Base-by-base conservation (phyloP, 2,797 vertebrate genomes). In the Myotis daubentonii region DNA sequence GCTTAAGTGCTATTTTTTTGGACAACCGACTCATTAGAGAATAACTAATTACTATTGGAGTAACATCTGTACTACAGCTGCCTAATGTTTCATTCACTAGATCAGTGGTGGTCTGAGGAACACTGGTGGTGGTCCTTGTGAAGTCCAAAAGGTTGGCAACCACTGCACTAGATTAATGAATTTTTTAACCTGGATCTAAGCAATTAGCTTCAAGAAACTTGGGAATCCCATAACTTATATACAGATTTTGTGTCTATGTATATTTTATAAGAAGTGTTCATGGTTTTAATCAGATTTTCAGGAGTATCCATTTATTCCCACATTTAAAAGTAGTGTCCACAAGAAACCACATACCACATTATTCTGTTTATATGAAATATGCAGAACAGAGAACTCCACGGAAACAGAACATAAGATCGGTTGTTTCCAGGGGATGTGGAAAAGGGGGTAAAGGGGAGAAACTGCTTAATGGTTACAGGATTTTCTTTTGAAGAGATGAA, bases 241-340 rank as follows among this genome's bases (percentile, higher is more conserved):
- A 68, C 23, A 74, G 30, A 93, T 51, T 87, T 88, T 94, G n/a
- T 84, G 8, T 49, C n/a, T 62, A 28, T 78, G 13, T 53, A 1
- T 84, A 76, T 95, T 95, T 92, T 93, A 0, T 28, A 92, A 92
- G 28, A n/a, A 33, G 22, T 68, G 15, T 55, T 11, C 55, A 82
- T 13, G 62, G 70, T 81, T 81, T 95, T 95, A 72, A 86, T 70
- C 23, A 93, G 17, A 94, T 81, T 91, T 97, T 90, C 65, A 95
- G 91, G 38, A 19, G 60, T 49, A 88, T 71, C 60, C 33, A 60
- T 65, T 93, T 93, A 85, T 78, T 86, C 4, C 57, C 38, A 93
- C 2, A 57, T 44, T 95, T 86, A 71, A 94, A 93, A 93, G 51
- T 84, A 11, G 5, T 87, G 22, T 79, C 55, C 70, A 70, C 4